phyloP scores from a whole-genome alignment of 2,888 invertebrate species.

The Stenoptilia bipunctidactyla region DNA sequence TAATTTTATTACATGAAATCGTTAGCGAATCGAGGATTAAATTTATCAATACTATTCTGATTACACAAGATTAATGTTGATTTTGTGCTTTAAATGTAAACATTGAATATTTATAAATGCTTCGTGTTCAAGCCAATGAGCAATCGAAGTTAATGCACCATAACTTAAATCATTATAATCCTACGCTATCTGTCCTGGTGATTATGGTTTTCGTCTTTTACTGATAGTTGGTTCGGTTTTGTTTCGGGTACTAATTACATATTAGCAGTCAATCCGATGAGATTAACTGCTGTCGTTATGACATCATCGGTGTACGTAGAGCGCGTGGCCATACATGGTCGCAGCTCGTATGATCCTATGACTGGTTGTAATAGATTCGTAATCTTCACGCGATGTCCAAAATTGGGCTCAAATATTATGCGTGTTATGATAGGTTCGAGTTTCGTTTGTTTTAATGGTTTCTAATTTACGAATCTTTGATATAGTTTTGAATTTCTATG shows the following conservation, averaged over 20 bases:
- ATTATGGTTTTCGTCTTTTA: slow-evolving; percentile 53
- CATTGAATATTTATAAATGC: no score
- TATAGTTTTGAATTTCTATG: no score
- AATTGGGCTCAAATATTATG: not conserved
- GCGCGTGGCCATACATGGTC: slow-evolving; percentile 52
- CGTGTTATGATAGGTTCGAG: not conserved
- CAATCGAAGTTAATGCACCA: not conserved
- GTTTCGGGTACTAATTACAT: slow-evolving; percentile 46
- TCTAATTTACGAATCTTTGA: no score
- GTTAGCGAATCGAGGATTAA: no score
- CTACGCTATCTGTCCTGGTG: slow-evolving; percentile 50
- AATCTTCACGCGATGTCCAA: not conserved
- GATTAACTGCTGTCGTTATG: not conserved
- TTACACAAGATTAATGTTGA: no score
- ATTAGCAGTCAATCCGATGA: slow-evolving; percentile 1
- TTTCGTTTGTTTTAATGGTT: no score
- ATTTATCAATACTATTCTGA: no score
- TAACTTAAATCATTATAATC: slow-evolving; percentile 32
- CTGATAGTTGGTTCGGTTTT: slow-evolving; percentile 36
- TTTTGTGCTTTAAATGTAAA: no score
- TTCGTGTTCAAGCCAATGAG: not conserved
- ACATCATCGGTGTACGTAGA: not conserved
- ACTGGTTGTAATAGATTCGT: not conserved
- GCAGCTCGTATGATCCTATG: slow-evolving; percentile 47
- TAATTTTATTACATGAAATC: no score